These are phyloP conservation scores for Archilochus colubris DNA, from an alignment of 2,113 vertebrate species.

Conservation along the genomic window DNA sequence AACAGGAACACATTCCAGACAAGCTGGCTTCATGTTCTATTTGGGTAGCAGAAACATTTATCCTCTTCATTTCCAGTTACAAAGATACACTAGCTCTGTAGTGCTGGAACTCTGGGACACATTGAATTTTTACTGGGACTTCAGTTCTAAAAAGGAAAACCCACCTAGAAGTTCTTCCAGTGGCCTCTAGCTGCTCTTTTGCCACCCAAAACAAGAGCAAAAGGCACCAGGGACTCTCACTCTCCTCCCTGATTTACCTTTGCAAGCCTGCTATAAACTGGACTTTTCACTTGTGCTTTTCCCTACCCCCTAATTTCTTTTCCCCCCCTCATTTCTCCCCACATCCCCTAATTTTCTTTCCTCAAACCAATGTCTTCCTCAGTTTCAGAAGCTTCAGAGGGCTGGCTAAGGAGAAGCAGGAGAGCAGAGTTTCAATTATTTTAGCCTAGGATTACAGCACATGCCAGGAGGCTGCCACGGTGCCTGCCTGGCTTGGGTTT, in stretches of 20 bases:
- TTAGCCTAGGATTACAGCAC: conserved; percentile 57
- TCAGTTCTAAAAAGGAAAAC: not conserved
- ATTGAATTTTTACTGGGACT: not conserved
- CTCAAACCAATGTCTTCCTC: not conserved
- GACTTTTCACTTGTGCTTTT: not conserved
- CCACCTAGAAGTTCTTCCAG: not conserved
- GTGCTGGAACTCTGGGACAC: not conserved
- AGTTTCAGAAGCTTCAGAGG: conserved; percentile 2
- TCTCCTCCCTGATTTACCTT: not conserved
- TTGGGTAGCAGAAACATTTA: not conserved
- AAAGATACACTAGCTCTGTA: not conserved
- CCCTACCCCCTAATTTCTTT: not conserved
- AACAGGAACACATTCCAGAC: rapidly evolving
- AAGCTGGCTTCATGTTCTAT: not conserved
- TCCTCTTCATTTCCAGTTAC: not conserved
- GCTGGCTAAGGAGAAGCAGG: conserved; percentile 27
- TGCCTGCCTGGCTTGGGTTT: conserved; percentile 49
- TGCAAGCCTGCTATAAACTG: conserved; percentile 1
- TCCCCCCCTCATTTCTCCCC: not conserved
- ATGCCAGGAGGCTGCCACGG: not conserved
- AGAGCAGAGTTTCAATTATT: conserved; percentile 33
- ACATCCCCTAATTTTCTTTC: too few species aligned
- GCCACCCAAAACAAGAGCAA: not conserved
- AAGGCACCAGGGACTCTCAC: not conserved
- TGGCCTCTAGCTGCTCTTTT: not conserved